Evolutionary conservation across 2,113 vertebrate genomes (phyloP), one percentile per base, ranked within the genome.

Genomic region (Oryzias javanicus): DNA sequence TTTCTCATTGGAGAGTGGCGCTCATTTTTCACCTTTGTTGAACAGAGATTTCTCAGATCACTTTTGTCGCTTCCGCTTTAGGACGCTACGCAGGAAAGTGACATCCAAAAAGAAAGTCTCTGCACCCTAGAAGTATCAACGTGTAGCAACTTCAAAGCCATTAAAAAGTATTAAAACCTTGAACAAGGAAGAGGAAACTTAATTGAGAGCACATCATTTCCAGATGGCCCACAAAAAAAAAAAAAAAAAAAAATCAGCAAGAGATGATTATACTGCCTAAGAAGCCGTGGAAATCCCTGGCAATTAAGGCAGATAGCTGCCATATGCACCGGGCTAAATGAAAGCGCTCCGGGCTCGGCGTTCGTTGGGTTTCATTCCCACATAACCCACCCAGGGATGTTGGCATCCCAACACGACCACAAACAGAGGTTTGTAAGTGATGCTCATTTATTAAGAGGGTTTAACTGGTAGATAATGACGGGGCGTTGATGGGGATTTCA

Each of bases 171-270:
- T 62, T 79, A 75, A 82, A 85, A 76, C 78, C 66, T 70, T 76
- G 65, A 87, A 86, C 60, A 54, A 64, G 64, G 77, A 86, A 72
- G 76, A 86, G 71, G 67, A 78, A 74, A 86, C 82, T 87, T 88
- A 87, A 90, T 92, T 88, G 84, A 82, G 84, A 80, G 79, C 88
- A 75, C 76, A 88, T 89, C 66, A 82, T 85, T 90, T 89, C 86
- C 89, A 91, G 88, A 89, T 90, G 87, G 79, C 67, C 27, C 47
- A 78, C 63, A 83, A 87, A 35, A 29, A 29, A 22, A 22, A 70
- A 78, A 78, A 60, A 83, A 87, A 35, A 29, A 29, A 22, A 22
- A 70, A 78, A 82, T 54, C 29, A 58, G 63, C 47, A 65, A 82
- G 74, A 86, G 74, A 87, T 84, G 79, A 87, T 89, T 85, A 89